Percentiles rank a stretch among this genome's conserved stretches.
These are phyloP conservation scores for Protodeltote pygarga DNA, from an alignment of 2,888 invertebrate species.

Conservation along the genomic window DNA sequence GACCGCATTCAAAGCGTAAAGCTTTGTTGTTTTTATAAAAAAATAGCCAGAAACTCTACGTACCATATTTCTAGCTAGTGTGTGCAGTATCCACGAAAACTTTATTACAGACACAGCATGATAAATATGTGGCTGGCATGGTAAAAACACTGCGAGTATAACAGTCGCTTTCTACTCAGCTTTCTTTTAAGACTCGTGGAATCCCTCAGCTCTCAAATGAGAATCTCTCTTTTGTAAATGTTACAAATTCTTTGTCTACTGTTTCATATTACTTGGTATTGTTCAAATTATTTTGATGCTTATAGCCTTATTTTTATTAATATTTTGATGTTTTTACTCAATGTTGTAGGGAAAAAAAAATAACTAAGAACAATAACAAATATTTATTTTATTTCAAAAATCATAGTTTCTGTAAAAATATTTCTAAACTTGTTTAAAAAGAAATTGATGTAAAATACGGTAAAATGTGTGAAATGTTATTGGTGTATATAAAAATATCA, in stretches of 20 bases:
- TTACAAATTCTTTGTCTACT: slow-evolving; percentile 21
- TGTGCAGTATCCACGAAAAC: slow-evolving; percentile 44
- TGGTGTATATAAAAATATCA: slow-evolving; percentile 7
- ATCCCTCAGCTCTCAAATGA: slow-evolving; percentile 34
- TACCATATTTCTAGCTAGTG: slow-evolving; percentile 42
- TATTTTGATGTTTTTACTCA: too few relatives aligned
- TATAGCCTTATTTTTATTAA: slow-evolving; percentile 9
- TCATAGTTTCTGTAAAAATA: too few relatives aligned
- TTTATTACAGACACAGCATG: slow-evolving; percentile 47
- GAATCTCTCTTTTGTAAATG: slow-evolving; percentile 26
- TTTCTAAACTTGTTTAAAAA: not conserved
- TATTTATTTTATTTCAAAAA: too few relatives aligned
- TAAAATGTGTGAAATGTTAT: slow-evolving; percentile 19
- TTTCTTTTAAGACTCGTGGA: slow-evolving; percentile 29
- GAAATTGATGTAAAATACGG: slow-evolving; percentile 12
- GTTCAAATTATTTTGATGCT: slow-evolving; percentile 29
- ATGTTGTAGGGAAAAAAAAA: too few relatives aligned
- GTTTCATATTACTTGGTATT: slow-evolving; percentile 27
- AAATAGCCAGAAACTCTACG: slow-evolving; percentile 44
- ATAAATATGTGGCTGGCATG: slow-evolving; percentile 37
- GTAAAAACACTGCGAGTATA: slow-evolving; percentile 41
- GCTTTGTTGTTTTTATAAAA: slow-evolving; percentile 46
- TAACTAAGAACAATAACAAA: too few relatives aligned
- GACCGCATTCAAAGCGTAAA: slow-evolving; percentile 45
- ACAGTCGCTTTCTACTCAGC: slow-evolving; percentile 14